These are phyloP conservation scores for Crossaster papposus DNA, from an alignment of 53 echinoderm and acorn worm genomes.

Conservation along the genomic window DNA sequence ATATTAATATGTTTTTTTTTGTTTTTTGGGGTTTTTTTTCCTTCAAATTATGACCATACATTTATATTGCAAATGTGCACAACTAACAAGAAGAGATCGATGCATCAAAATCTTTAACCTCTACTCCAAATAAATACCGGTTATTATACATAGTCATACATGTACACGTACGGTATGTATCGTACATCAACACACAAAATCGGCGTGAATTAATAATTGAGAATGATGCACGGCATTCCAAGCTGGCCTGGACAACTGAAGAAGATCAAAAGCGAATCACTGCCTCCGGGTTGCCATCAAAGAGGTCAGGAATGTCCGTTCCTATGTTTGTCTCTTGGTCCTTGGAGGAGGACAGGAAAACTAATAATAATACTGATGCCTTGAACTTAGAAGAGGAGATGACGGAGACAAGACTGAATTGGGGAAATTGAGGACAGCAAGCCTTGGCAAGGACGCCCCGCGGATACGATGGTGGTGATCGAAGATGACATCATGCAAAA, in stretches of 20 bases:
- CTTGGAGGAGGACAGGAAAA: background rate
- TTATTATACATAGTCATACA: background rate
- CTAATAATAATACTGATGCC: background rate
- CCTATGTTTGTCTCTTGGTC: background rate
- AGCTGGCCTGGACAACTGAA: background rate
- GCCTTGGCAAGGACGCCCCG: background rate
- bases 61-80: no score
- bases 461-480: background rate
- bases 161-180: background rate
- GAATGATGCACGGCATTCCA: background rate
- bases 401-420: background rate
- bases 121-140: background rate
- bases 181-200: no score
- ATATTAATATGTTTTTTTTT: no score
- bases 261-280: conserved; percentile 40
- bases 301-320: conserved; percentile 14
- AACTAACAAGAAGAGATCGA: background rate
- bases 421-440: background rate
- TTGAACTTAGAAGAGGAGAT: background rate
- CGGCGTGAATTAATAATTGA: background rate
- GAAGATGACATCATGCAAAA: background rate
- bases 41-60: no score
- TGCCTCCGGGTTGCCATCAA: conserved; percentile 8
- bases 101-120: background rate
- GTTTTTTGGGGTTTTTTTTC: no score